Evolutionary conservation across 2,888 invertebrate genomes (phyloP).

Genomic region (Thymelicus acteon): DNA sequence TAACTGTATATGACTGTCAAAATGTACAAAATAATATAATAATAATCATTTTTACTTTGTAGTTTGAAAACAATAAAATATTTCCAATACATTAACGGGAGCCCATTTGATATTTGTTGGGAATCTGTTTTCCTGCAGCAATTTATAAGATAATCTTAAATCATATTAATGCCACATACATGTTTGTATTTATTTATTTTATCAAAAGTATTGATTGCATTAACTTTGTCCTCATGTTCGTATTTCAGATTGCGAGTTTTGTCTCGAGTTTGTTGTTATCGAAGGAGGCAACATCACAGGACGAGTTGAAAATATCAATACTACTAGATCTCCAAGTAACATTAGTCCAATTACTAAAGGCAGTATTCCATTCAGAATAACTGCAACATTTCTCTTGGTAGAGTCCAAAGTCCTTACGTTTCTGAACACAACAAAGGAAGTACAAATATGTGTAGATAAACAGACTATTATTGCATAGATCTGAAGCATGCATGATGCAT

Average conservation of each 20-base stretch:
- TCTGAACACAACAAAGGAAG: constrained; percentile 57
- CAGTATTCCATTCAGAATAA: constrained; percentile 63
- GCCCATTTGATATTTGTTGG: too few relatives aligned
- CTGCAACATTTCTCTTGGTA: constrained; percentile 46
- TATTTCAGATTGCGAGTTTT: constrained; percentile 23
- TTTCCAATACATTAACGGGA: too few relatives aligned
- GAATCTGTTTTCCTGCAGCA: too few relatives aligned
- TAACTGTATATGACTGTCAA: too few relatives aligned
- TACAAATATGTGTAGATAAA: constrained; percentile 51
- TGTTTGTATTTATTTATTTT: too few relatives aligned
- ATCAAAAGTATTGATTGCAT: too few relatives aligned
- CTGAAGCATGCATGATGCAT: constrained; percentile 61
- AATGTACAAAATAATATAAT: too few relatives aligned
- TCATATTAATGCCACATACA: too few relatives aligned
- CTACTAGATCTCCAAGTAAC: constrained; percentile 60
- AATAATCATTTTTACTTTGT: too few relatives aligned
- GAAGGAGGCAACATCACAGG: constrained; percentile 42
- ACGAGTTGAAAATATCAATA: constrained; percentile 57
- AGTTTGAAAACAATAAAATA: too few relatives aligned
- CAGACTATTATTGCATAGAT: constrained; percentile 61
- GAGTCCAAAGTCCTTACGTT: constrained; percentile 46
- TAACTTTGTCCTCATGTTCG: not conserved
- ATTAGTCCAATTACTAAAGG: constrained; percentile 63
- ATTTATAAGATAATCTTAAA: too few relatives aligned
- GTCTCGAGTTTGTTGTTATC: constrained; percentile 30